Conservation (phyloP, 2,888 invertebrate genomes). For the Tetranychus piercei region DNA sequence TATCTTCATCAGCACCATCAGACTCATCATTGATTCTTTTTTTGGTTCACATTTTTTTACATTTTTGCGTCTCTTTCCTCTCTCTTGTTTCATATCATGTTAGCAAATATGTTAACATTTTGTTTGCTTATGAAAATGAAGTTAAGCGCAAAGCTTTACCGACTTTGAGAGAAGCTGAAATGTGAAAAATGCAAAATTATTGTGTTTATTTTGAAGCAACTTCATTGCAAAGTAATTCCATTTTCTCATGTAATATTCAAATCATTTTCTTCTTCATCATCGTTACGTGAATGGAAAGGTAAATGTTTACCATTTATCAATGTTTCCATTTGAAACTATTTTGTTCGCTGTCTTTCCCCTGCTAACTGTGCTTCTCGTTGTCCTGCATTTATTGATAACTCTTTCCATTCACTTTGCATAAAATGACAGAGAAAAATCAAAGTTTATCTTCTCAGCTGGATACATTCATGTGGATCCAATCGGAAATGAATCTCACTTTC, state of each 20-base stretch:
- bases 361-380: neutral
- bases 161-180: neutral
- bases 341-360: neutral
- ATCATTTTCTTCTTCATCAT: neutral
- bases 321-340: neutral
- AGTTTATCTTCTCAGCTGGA: neutral
- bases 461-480: conserved; percentile 1
- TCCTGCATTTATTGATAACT: no score
- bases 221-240: neutral
- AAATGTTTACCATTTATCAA: neutral
- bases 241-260: no score
- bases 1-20: neutral
- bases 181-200: neutral
- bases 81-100: neutral
- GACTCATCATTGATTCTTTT: neutral
- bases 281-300: no score
- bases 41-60: neutral
- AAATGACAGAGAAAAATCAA: neutral
- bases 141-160: neutral
- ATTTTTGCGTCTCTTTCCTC: neutral
- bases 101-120: neutral
- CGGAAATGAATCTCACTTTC: neutral
- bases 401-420: no score
- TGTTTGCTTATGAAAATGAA: neutral
- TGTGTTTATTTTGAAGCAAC: no score